Percentiles rank a stretch among this genome's conserved stretches.
phyloP scores from a whole-genome alignment of 2,888 invertebrate species.

The Watsonalla cultraria region DNA sequence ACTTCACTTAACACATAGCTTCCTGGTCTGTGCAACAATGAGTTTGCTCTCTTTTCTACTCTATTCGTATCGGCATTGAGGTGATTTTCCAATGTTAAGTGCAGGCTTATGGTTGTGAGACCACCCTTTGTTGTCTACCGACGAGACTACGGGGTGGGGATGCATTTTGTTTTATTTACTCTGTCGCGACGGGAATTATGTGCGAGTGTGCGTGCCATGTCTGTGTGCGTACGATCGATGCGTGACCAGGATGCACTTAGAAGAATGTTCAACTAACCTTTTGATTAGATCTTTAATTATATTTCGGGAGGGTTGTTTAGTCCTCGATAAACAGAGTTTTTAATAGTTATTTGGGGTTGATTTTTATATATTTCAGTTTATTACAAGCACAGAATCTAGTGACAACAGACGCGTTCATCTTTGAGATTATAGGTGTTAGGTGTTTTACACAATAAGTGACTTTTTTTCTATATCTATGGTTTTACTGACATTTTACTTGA shows the following conservation, averaged over 20 bases:
- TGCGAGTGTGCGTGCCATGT: constrained; percentile 19
- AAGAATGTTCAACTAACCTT: not conserved
- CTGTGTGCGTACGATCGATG: constrained; percentile 42
- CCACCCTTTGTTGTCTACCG: constrained; percentile 73
- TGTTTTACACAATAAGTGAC: too few relatives aligned
- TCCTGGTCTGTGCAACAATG: constrained; percentile 37
- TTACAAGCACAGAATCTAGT: too few relatives aligned
- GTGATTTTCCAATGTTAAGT: constrained; percentile 17
- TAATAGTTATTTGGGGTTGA: too few relatives aligned
- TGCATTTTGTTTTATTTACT: constrained; percentile 71
- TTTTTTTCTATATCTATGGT: too few relatives aligned
- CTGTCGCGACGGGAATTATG: constrained; percentile 29
- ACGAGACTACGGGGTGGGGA: constrained; percentile 57
- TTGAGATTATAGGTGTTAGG: too few relatives aligned
- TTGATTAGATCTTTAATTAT: not conserved
- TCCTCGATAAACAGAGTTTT: too few relatives aligned
- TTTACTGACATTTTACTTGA: too few relatives aligned
- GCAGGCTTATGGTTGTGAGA: constrained; percentile 35
- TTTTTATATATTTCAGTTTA: too few relatives aligned
- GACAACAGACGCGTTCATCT: too few relatives aligned
- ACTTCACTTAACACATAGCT: constrained; percentile 67
- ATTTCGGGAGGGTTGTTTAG: not conserved
- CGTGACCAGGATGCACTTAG: constrained; percentile 38
- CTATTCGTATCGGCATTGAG: constrained; percentile 16
- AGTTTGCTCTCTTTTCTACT: constrained; percentile 14